Evolutionary conservation across 2,113 vertebrate genomes (phyloP).

Genomic region (Triplophysa dalaica): DNA sequence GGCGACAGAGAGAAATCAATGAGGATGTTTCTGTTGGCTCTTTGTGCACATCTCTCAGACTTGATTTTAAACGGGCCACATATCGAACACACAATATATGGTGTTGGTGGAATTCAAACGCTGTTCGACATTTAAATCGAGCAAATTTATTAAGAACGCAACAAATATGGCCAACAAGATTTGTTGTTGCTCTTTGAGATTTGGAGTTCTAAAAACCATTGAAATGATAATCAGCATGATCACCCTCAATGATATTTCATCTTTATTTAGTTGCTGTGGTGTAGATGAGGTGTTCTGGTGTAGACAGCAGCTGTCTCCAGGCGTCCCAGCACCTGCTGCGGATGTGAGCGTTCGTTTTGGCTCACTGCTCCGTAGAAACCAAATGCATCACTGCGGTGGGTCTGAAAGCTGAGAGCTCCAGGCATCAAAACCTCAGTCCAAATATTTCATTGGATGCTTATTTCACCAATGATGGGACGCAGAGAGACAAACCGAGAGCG

Average conservation of each 20-base stretch:
- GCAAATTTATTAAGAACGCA: background rate
- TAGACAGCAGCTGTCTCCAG: too few relatives aligned
- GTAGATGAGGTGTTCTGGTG: too few relatives aligned
- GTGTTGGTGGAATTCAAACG: too few relatives aligned
- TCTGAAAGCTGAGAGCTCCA: constrained; percentile 7
- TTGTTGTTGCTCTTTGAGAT: background rate
- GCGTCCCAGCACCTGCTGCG: background rate
- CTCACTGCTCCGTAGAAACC: background rate
- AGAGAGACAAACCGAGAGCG: background rate
- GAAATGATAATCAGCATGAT: too few relatives aligned
- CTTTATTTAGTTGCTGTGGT: too few relatives aligned
- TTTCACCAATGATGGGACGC: background rate
- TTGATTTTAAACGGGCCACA: background rate
- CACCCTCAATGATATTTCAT: too few relatives aligned
- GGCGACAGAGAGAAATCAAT: background rate
- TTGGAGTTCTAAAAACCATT: too few relatives aligned
- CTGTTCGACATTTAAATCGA: too few relatives aligned
- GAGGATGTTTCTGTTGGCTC: background rate
- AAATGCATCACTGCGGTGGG: background rate
- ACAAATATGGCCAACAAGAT: background rate
- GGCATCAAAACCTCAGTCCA: background rate
- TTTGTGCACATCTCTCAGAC: background rate
- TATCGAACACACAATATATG: background rate
- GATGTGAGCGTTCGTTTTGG: background rate
- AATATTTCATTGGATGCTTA: background rate